Evolutionary conservation across 2,113 vertebrate species (phyloP), one percentile per base, ranked within the genome.

Genomic region (Gallinago jamesoni): DNA sequence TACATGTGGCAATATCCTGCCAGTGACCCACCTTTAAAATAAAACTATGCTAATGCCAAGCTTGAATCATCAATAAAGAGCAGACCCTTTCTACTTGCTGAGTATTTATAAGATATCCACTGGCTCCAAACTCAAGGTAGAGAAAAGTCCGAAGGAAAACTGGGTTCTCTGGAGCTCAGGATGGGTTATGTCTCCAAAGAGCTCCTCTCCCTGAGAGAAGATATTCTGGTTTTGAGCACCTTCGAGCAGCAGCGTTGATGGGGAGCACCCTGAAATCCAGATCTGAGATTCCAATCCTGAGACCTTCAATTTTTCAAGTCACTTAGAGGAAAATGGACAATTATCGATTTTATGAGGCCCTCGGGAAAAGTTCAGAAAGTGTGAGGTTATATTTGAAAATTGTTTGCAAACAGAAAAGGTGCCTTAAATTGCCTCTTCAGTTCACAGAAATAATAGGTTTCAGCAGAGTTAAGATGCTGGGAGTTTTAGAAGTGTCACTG

Each of bases 321-420:
- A 87, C 84, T 97, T 91, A 94, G 90, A 95, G 80, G 93, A 96
- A 94, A 94, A 92, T 90, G 96, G 96, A 97, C 93, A 97, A 97
- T 97, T 96, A 97, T 60, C 50, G 80, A 95, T 97, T 98, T 98
- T 96, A 98, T 97, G 88, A 94, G 94, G 91, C 91, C 95, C 89
- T 96, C 88, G 67, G 93, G 72, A 96, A 96, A 97, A 95, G 97
- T 97, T 98, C 96, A 98, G 92, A 97, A 96, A 97, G 94, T 85
- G 57, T 70, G 93, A 97, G 88, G 96, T 97, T 97, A 92, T 96
- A 97, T 97, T 97, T 97, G 96, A 98, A 98, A 97, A 97, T 97
- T 98, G 97, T 98, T 98, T 98, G 97, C 97, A 97, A 97, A 98
- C 96, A 98, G 96, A 96, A 96, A 97, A 97, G 94, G 96, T 97